These are phyloP conservation scores for Apostichopus japonicus DNA, from an alignment of 35 echinoderm and acorn worm species.

Conservation along the genomic window DNA sequence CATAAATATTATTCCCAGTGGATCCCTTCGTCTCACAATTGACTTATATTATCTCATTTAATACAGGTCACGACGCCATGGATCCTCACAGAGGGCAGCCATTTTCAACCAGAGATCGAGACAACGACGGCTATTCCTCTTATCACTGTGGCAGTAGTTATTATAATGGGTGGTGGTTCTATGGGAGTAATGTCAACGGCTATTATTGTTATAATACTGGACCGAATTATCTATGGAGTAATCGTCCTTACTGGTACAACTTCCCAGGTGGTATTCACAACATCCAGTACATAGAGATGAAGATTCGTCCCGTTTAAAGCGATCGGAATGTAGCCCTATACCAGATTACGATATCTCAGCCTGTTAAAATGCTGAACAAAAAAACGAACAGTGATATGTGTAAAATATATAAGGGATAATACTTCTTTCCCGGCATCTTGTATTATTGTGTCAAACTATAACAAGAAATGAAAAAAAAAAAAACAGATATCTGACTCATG, in stretches of 20 bases:
- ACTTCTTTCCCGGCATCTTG: too few species aligned
- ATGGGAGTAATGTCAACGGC: background rate
- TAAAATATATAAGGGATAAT: too few species aligned
- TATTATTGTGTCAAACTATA: too few species aligned
- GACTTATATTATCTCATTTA: too few species aligned
- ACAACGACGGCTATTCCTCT: background rate
- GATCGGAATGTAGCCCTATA: too few species aligned
- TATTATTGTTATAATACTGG: background rate
- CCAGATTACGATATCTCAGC: too few species aligned
- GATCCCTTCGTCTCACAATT: too few species aligned
- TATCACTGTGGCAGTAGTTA: conserved; percentile 5
- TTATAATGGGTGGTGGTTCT: background rate
- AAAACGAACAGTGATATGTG: too few species aligned
- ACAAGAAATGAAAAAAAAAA: too few species aligned
- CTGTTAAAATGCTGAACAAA: too few species aligned
- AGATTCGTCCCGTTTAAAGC: background rate
- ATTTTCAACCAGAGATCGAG: conserved; percentile 13
- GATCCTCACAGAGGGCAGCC: conserved; percentile 26
- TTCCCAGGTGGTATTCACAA: background rate
- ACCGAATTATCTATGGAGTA: background rate
- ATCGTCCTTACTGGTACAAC: background rate
- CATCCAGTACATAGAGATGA: conserved; percentile 27
- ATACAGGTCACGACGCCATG: conserved; percentile 12
- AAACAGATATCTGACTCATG: too few species aligned
- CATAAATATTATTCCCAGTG: too few species aligned